Evolutionary conservation across 1,140 invertebrate genomes (phyloP).

Genomic region (Reticulitermes speratus): DNA sequence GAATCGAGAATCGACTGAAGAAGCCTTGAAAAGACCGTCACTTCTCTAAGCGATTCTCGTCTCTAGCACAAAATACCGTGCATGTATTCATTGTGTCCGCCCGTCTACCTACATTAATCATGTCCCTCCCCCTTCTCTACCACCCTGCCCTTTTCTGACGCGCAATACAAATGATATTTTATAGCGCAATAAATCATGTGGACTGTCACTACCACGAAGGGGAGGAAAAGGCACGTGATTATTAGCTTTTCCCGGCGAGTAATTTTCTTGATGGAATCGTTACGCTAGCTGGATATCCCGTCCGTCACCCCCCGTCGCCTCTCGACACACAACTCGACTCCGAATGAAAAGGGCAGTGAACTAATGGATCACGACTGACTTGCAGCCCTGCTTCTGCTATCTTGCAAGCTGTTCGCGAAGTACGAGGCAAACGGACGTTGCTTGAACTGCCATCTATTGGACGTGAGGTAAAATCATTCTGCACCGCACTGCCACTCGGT

Average conservation of each 20-base stretch:
- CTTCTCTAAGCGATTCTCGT: no score
- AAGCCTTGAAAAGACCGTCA: no score
- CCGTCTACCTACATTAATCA: constrained; percentile 6
- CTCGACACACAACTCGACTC: neutral
- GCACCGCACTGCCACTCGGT: no score
- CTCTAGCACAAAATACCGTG: no score
- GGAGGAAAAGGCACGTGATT: constrained; percentile 42
- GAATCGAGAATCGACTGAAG: no score
- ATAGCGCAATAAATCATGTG: constrained; percentile 50
- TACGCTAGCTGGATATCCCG: neutral
- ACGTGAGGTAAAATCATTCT: neutral
- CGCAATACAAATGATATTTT: constrained; percentile 55
- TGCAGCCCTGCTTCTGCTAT: neutral
- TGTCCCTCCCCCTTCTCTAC: neutral
- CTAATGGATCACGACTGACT: neutral
- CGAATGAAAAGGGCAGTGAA: neutral
- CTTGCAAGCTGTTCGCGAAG: neutral
- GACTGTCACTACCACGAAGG: constrained; percentile 45
- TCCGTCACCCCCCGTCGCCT: neutral
- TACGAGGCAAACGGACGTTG: neutral
- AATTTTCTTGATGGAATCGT: constrained; percentile 36
- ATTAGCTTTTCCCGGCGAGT: constrained; percentile 34
- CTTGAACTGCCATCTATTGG: neutral
- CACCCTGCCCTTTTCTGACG: constrained; percentile 39
- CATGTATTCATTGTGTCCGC: neutral